These are phyloP conservation scores for Melieria omissa DNA, from an alignment of 2,888 invertebrate species.

Conservation along the genomic window DNA sequence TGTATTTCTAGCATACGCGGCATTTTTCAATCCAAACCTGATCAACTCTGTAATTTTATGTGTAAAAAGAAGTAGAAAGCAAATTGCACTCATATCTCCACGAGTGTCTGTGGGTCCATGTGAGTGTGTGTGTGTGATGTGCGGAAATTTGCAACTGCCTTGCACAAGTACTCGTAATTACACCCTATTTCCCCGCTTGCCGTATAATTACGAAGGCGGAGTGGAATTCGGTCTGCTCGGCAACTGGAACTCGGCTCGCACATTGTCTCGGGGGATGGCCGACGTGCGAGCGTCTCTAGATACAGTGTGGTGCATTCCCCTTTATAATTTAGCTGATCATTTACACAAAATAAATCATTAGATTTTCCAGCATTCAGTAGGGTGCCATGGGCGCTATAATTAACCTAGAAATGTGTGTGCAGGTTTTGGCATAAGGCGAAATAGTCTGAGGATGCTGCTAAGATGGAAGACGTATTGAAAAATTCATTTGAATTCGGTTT, in stretches of 20 bases:
- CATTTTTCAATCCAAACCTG: too few relatives aligned
- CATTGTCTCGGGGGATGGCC: background rate
- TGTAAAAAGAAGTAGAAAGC: too few relatives aligned
- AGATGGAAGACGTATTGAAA: too few relatives aligned
- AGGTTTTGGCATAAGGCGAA: conserved; percentile 8
- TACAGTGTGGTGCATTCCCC: conserved; percentile 1
- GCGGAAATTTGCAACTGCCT: background rate
- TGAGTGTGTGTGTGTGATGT: too few relatives aligned
- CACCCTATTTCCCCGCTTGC: background rate
- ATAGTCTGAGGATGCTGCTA: too few relatives aligned
- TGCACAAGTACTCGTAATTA: background rate
- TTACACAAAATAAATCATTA: conserved; percentile 50
- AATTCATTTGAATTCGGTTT: too few relatives aligned
- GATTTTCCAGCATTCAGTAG: conserved; percentile 29
- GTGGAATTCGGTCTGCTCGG: background rate
- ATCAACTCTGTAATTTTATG: too few relatives aligned
- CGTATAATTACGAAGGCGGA: conserved; percentile 5
- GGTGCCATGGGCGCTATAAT: conserved; percentile 14
- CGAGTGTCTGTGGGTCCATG: too few relatives aligned
- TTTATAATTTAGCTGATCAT: conserved; percentile 39
- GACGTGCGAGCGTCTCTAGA: background rate
- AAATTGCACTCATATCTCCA: too few relatives aligned
- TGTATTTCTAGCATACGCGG: too few relatives aligned
- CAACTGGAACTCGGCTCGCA: too few relatives aligned
- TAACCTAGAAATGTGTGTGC: conserved; percentile 39